phyloP scores from a whole-genome alignment of 2,888 invertebrate species.

The Leucoma salicis region DNA sequence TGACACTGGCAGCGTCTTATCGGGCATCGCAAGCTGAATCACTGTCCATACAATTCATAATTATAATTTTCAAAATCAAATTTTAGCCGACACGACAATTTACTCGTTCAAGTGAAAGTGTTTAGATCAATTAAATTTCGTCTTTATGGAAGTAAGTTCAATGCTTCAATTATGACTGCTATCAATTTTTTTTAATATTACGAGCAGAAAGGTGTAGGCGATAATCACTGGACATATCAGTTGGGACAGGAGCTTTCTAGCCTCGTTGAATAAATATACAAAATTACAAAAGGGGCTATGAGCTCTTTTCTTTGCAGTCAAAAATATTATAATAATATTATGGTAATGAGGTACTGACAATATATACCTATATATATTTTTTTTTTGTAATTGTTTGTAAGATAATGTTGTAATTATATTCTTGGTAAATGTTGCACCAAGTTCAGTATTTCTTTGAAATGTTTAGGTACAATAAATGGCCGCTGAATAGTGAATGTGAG shows the following conservation, averaged over 20 bases:
- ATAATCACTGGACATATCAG: constrained; percentile 42
- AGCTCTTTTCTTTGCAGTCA: too few relatives aligned
- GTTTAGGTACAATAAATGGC: constrained; percentile 21
- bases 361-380: too few relatives aligned
- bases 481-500: constrained; percentile 37
- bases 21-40: constrained; percentile 68
- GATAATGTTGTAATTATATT: too few relatives aligned
- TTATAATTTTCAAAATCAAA: constrained; percentile 72
- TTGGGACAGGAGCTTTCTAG: constrained; percentile 30
- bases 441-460: too few relatives aligned
- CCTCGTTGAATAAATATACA: constrained; percentile 38
- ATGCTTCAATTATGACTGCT: constrained; percentile 76
- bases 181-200: constrained; percentile 64
- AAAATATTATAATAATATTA: background rate
- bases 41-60: constrained; percentile 69
- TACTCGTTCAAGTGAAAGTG: constrained; percentile 70
- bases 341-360: too few relatives aligned
- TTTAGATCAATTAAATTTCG: constrained; percentile 71
- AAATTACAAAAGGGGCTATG: too few relatives aligned
- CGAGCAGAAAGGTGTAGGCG: constrained; percentile 46
- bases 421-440: too few relatives aligned
- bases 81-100: constrained; percentile 58
- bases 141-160: constrained; percentile 69
- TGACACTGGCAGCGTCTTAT: constrained; percentile 66
- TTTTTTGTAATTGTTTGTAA: too few relatives aligned